Conservation (phyloP, 2,797 vertebrate genomes). For the Parotocinclus haroldoi region DNA sequence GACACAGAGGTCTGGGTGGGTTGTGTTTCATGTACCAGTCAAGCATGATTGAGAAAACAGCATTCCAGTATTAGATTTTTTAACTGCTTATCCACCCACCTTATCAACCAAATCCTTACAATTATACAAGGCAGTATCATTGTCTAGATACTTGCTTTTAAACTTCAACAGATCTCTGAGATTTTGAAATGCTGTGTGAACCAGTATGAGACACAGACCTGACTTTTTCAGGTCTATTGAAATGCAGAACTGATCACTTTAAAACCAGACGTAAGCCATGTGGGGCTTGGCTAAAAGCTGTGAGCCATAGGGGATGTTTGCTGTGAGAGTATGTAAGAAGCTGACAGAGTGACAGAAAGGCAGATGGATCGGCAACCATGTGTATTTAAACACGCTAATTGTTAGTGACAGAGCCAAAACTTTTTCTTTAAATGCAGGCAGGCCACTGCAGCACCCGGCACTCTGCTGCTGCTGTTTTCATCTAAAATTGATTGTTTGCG, state of each 20-base stretch:
- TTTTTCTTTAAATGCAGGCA: conserved; percentile 38
- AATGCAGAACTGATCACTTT: background rate
- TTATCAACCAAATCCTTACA: background rate
- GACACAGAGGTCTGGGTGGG: conserved; percentile 58
- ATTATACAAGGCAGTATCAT: background rate
- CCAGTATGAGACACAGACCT: background rate
- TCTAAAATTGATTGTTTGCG: conserved; percentile 44
- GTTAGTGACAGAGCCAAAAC: conserved; percentile 41
- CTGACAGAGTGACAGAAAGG: conserved; percentile 45
- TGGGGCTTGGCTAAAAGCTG: conserved; percentile 33
- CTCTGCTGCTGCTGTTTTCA: conserved; percentile 21
- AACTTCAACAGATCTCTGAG: too few species aligned
- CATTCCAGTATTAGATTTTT: conserved; percentile 21
- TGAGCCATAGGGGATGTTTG: conserved; percentile 8
- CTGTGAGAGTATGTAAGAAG: conserved; percentile 30
- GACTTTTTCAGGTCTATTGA: background rate
- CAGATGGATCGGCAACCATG: conserved; percentile 50
- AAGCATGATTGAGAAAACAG: conserved; percentile 44
- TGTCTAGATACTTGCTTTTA: too few species aligned
- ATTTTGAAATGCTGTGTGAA: too few species aligned
- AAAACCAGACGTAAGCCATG: background rate
- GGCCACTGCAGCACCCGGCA: conserved; percentile 25
- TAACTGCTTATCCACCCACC: conserved; percentile 20
- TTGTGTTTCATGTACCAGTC: conserved; percentile 57
- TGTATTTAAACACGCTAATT: conserved; percentile 53